Conservation (phyloP, 2,797 vertebrate species). For the Peromyscus eremicus region DNA sequence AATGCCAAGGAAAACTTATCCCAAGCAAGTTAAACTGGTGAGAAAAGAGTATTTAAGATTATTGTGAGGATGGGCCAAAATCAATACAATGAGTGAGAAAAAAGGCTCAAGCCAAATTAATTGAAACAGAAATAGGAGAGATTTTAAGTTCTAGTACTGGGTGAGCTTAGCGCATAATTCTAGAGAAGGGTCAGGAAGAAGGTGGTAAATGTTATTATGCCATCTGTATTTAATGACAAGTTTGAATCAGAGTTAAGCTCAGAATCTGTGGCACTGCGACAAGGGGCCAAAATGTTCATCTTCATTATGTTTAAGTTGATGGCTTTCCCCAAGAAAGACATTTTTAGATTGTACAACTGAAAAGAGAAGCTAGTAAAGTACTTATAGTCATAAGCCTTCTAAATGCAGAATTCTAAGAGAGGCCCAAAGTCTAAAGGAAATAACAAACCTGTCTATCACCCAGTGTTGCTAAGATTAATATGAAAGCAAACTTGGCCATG, state of each 20-base stretch:
- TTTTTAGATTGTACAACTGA: background rate
- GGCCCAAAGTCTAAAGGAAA: no score
- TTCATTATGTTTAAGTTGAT: background rate
- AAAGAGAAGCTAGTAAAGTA: background rate
- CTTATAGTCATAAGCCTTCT: background rate
- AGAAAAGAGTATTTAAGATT: background rate
- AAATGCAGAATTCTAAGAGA: background rate
- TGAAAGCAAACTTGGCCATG: background rate
- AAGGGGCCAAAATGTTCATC: background rate
- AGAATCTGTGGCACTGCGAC: background rate
- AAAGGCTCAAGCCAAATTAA: background rate
- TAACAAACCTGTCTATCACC: no score
- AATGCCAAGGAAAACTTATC: background rate
- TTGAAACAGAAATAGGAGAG: background rate
- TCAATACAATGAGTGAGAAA: background rate
- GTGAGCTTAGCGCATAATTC: background rate
- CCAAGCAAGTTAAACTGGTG: no score
- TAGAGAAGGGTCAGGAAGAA: background rate
- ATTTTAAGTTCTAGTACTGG: background rate
- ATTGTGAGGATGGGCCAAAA: background rate
- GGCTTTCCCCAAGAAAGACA: accelerated
- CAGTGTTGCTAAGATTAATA: background rate
- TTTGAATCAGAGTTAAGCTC: background rate
- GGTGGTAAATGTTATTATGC: no score
- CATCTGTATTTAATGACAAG: background rate